Conservation (phyloP, 2,888 invertebrate genomes). For the Cephalotes varians region DNA sequence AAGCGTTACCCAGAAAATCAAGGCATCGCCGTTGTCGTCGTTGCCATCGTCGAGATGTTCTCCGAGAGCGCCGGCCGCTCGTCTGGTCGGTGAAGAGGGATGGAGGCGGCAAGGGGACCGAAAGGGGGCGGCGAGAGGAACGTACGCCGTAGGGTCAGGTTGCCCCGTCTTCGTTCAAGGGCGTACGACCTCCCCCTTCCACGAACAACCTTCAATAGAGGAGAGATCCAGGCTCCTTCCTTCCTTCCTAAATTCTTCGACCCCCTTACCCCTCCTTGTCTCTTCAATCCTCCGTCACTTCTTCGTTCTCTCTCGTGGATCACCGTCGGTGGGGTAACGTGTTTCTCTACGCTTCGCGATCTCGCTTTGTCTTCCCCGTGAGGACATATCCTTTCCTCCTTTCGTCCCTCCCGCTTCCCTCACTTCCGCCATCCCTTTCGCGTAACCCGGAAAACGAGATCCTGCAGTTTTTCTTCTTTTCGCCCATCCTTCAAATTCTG, state of each 20-base stretch:
- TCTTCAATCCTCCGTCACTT: neutral
- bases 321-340: constrained; percentile 40
- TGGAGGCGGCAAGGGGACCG: neutral
- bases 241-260: constrained; percentile 40
- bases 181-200: constrained; percentile 76
- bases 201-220: constrained; percentile 67
- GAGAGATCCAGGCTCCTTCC: constrained; percentile 44
- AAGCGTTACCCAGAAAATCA: constrained; percentile 82
- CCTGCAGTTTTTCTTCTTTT: constrained; percentile 48
- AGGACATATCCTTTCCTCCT: constrained; percentile 11
- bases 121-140: constrained; percentile 43
- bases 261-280: neutral
- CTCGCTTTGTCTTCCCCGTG: constrained; percentile 52
- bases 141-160: constrained; percentile 74
- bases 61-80: constrained; percentile 41
- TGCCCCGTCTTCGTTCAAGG: constrained; percentile 82
- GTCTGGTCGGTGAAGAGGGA: constrained; percentile 45
- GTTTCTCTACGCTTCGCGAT: constrained; percentile 57
- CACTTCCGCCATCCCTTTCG: constrained; percentile 14
- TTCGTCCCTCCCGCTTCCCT: neutral
- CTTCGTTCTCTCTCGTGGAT: constrained; percentile 8
- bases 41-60: constrained; percentile 31
- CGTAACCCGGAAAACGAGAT: constrained; percentile 71
- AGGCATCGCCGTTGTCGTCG: constrained; percentile 56
- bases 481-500: constrained; percentile 48